Evolutionary conservation across 2,888 invertebrate genomes (phyloP), one percentile per base, ranked within the genome.

Genomic region (Stegophylla sp.): DNA sequence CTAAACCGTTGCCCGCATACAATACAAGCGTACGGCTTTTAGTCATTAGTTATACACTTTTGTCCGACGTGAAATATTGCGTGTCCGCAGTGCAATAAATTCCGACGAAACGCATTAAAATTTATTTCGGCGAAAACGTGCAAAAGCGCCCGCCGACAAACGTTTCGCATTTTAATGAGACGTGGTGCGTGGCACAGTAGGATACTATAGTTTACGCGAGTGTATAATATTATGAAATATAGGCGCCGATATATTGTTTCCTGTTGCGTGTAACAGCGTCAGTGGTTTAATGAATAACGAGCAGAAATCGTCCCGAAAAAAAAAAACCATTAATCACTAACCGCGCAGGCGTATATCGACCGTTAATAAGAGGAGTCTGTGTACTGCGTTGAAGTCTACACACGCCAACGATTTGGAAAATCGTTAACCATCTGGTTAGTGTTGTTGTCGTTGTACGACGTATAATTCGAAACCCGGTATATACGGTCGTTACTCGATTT

Each of bases 121-220:
- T 53, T 71, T 64, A 41, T 51, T 75, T 51, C 41, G 26, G 64
- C 66, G 41, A 66, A 66, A 76, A 53, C 34, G 28, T 75, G 63
- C 45, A 75, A 51, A 75, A 20, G 63, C 51, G 17, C 41, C 75
- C 53, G 13, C 20, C n/a, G n/a, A n/a, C n/a, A 13, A 45, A 61
- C 56, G 13, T 61, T 73, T n/a, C n/a, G n/a, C n/a, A n/a, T 76
- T 23, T 51, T 74, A 74, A 74, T 61, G 73, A 73, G 45, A 61
- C 28, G 45, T 34, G 7, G n/a, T n/a, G n/a, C n/a, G n/a, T n/a
- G n/a, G n/a, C n/a, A n/a, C n/a, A n/a, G n/a, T n/a, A 5, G 34
- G 34, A 34, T 34, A 34, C 34, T 34, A n/a, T 34, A 34, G 3
- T 5, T 34, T 7, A 34, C 34, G 34, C n/a, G 34, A 7, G 34